Base-by-base conservation (phyloP, 1,140 invertebrate species). In the Drosophila erecta region DNA sequence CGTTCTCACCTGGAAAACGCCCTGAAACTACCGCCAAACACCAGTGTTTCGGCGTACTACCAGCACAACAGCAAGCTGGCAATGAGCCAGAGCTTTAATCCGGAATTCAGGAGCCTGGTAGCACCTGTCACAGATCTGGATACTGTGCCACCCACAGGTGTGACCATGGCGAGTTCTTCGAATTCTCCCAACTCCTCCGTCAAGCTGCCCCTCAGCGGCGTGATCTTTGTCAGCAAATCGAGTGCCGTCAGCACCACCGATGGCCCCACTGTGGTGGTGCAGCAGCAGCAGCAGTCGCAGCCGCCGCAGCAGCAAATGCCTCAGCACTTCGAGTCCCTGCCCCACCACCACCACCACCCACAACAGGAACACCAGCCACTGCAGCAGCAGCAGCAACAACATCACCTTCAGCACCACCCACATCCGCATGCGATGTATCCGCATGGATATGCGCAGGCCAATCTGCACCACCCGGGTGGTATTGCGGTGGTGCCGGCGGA, bases 111-210 rank as follows among this genome's bases (percentile, higher is more conserved):
- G 60, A 79, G 69, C 77, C 69, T 78, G 78, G 85, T 75, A 61
- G 77, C 81, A 87, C 79, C 79, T 87, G 90, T 84, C 83, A 90
- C 85, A 87, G 85, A 90, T 55, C 75, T 91, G 81, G 85, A 91
- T 84, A 91, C 90, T 91, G 90, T 90, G 87, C 87, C 87, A 46
- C 66, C 85, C 56, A 76, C 85, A 90, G 81, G 81, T 83, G 84
- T 75, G 57, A 53, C 81, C 70, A 65, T 78, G 60, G 81, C 84
- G 33, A 69, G 75, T 58, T 67, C 64, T 46, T 67, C 40, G 24
- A 11, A 30, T 14, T 43, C 27, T n/a, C 20, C 57, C 11, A 20
- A n/a, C 15, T 37, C 24, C 3, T n/a, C 47, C 24, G 30, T 27
- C 11, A 86, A 90, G 61, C 71, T 89, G 58, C 80, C 87, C 5